A percentile compares a stretch with the other conserved stretches of the same genome.
These are phyloP conservation scores for Philopotamus ludificatus DNA, from an alignment of 1,140 invertebrate genomes.

Conservation along the genomic window DNA sequence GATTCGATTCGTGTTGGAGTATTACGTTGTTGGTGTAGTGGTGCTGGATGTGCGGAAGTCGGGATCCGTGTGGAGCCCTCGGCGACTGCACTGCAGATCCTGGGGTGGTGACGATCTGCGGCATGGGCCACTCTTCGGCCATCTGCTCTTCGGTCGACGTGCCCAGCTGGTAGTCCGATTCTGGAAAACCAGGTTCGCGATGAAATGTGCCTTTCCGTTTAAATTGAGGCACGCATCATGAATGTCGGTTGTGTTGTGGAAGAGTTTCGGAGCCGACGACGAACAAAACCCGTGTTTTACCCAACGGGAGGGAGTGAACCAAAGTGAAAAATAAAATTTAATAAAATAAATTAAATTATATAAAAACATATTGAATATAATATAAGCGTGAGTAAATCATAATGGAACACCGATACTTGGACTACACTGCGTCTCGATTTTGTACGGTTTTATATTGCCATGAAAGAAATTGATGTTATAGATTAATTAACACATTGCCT, in stretches of 20 bases:
- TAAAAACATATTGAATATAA: conserved; percentile 5
- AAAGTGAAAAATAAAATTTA: conserved; percentile 26
- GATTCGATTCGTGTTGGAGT: neutral
- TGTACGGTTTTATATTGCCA: too few species aligned
- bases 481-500: too few species aligned
- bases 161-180: conserved; percentile 37
- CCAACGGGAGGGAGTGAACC: conserved; percentile 9
- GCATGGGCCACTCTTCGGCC: conserved; percentile 33
- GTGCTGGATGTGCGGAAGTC: conserved; percentile 16
- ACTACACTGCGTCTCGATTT: too few species aligned
- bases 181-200: conserved; percentile 41
- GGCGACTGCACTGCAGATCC: conserved; percentile 3
- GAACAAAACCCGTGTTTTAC: too few species aligned
- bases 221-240: neutral
- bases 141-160: conserved; percentile 11
- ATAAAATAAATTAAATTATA: conserved; percentile 13
- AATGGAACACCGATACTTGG: too few species aligned
- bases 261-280: too few species aligned
- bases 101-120: conserved; percentile 20
- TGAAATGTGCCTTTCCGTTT: conserved; percentile 37
- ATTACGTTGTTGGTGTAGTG: conserved; percentile 21
- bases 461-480: too few species aligned
- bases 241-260: too few species aligned
- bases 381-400: conserved; percentile 1
- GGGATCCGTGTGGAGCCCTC: conserved; percentile 2